Evolutionary conservation across 2,888 invertebrate species (phyloP).

Genomic region (Buathra laborator): DNA sequence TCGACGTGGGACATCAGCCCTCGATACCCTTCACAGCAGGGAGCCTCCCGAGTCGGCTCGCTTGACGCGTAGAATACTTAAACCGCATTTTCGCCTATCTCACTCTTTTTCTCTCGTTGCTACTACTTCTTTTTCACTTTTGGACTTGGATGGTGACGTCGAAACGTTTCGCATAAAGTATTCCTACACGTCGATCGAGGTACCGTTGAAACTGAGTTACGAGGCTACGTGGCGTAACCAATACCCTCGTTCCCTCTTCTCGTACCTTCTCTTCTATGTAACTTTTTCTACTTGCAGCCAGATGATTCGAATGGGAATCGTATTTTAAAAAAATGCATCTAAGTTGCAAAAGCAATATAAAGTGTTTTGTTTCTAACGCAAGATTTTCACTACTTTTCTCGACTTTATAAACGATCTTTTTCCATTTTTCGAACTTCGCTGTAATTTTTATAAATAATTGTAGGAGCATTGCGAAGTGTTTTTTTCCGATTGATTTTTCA

Average conservation of each 20-base stretch:
- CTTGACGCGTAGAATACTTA: constrained; percentile 72
- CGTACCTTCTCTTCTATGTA: constrained; percentile 27
- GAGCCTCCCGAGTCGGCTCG: constrained; percentile 44
- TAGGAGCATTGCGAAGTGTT: too few relatives aligned
- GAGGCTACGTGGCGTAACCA: constrained; percentile 77
- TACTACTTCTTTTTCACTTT: constrained; percentile 31
- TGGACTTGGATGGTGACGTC: constrained; percentile 72
- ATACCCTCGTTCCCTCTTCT: constrained; percentile 41
- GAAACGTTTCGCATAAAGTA: constrained; percentile 82
- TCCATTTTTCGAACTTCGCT: too few relatives aligned
- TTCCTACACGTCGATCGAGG: constrained; percentile 81
- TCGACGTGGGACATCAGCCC: constrained; percentile 58
- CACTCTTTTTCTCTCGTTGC: constrained; percentile 32
- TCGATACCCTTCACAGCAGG: constrained; percentile 7
- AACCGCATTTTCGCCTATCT: constrained; percentile 58
- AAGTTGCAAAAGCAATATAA: neutral
- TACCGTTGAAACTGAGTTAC: constrained; percentile 82
- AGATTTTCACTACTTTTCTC: too few relatives aligned
- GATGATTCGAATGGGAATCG: neutral
- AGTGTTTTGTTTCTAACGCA: neutral
- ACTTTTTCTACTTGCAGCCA: neutral
- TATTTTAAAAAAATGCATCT: neutral
- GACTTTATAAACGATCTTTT: too few relatives aligned
- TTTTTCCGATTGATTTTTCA: neutral
- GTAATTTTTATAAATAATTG: too few relatives aligned